phyloP scores from a whole-genome alignment of 2,797 vertebrate genomes.

The Diglossa cyanea region DNA sequence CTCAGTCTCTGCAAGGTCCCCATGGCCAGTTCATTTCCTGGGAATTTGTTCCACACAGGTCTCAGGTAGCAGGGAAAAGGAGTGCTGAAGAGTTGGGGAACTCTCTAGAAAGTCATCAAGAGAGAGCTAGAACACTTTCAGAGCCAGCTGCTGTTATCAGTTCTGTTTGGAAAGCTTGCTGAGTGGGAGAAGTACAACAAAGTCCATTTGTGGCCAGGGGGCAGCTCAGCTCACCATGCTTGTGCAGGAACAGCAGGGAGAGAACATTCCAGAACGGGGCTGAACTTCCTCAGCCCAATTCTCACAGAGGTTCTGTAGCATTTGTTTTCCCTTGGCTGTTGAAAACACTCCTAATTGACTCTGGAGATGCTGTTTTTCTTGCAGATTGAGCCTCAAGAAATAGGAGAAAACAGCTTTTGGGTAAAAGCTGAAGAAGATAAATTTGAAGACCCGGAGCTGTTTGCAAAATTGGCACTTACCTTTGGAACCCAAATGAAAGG shows the following conservation, averaged over 20 bases:
- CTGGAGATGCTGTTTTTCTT: slow-evolving; percentile 39
- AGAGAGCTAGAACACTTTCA: not conserved
- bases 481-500: slow-evolving; percentile 95
- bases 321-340: not conserved
- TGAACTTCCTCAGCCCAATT: rapidly evolving
- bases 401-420: slow-evolving; percentile 97
- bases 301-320: not conserved
- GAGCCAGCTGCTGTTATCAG: not conserved
- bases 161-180: not conserved
- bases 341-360: not conserved
- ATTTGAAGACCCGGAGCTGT: slow-evolving; percentile 91
- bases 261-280: rapidly evolving
- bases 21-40: not conserved
- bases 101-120: not conserved
- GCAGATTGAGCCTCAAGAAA: slow-evolving; percentile 94
- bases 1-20: not conserved
- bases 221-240: not conserved
- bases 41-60: rapidly evolving
- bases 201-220: not conserved
- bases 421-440: slow-evolving; percentile 95
- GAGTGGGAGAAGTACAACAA: rapidly evolving
- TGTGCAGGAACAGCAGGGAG: not conserved
- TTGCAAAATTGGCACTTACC: slow-evolving; percentile 87
- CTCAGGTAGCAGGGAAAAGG: not conserved
- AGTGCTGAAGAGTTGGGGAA: not conserved